Base-by-base conservation (phyloP, 1,140 invertebrate genomes). In the Idris sp. region DNA sequence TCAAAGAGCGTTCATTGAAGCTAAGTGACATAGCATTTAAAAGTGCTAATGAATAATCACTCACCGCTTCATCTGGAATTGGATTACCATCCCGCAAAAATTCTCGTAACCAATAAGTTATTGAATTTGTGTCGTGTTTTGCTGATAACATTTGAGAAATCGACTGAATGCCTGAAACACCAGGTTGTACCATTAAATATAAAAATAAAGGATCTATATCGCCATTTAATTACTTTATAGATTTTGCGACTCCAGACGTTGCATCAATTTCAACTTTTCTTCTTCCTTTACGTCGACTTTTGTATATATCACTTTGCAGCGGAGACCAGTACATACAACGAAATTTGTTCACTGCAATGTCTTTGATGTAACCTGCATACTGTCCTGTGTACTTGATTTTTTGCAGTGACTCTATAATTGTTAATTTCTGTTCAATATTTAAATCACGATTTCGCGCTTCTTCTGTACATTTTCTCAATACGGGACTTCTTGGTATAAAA, bases 181-280 rank as follows among this genome's bases (percentile, higher is more conserved):
- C 33, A 4, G 18, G 14, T 11, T 38, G 1, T 0, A 54, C 51
- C 11, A 54, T 41, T 19, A 38, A 14, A 30, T 41, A 54, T 3
- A 54, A 14, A 30, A 54, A 54, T 18, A 41, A 6, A 0, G 22
- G 14, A 18, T 18, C 22, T 0, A n/a, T 15, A 15, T 48, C 41
- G 9, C 56, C 41, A 48, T 46, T 38, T 9, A 11, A 7, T 15
- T 38, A 18, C 25, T 25, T 16, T 15, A 62, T 61, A 10, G 40
- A 22, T 53, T 44, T 38, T 0, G 13, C 19, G 2, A 62, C 15
- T 0, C 25, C 19, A 26, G 40, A 28, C 4, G 69, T 77, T 3
- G 51, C 62, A 54, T 69, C 58, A 10, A 74, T 46, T 36, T 62
- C 53, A 11, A 77, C 43, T 35, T 67, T 61, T 41, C 9, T 18